Conservation (phyloP, 2,113 vertebrate genomes). For the Thermophis baileyi region DNA sequence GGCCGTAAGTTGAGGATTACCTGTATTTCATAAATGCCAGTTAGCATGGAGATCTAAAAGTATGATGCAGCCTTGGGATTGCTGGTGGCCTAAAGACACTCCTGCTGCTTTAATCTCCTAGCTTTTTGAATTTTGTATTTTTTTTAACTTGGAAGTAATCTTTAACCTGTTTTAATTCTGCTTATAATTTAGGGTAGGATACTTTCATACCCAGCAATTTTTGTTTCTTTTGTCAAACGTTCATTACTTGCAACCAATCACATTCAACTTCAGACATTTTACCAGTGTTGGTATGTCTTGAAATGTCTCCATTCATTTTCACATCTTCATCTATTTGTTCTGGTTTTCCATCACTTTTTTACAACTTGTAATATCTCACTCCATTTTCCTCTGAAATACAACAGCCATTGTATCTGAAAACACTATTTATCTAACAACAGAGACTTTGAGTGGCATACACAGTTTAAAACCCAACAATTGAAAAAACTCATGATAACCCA, state of each 20-base stretch:
- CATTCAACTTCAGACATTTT: background rate
- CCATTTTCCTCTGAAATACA: background rate
- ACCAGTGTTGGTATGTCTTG: background rate
- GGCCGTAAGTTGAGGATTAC: background rate
- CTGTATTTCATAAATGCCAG: background rate
- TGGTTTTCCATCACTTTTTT: background rate
- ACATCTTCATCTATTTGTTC: background rate
- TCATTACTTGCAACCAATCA: background rate
- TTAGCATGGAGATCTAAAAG: background rate
- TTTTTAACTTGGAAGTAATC: background rate
- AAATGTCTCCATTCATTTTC: background rate
- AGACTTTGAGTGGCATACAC: background rate
- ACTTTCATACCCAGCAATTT: background rate
- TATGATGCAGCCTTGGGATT: background rate
- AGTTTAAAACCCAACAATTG: background rate
- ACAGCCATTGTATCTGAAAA: background rate
- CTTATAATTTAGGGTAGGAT: background rate
- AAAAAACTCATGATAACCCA: background rate
- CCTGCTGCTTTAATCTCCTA: background rate
- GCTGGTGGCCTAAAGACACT: too few species aligned
- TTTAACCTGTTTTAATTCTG: background rate
- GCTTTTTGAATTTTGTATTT: background rate
- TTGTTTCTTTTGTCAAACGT: background rate
- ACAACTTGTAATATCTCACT: background rate
- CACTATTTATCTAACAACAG: background rate